Evolutionary conservation across 2,797 vertebrate species (phyloP), one percentile per base, ranked within the genome.

Genomic region (Emydoidea blandingii): DNA sequence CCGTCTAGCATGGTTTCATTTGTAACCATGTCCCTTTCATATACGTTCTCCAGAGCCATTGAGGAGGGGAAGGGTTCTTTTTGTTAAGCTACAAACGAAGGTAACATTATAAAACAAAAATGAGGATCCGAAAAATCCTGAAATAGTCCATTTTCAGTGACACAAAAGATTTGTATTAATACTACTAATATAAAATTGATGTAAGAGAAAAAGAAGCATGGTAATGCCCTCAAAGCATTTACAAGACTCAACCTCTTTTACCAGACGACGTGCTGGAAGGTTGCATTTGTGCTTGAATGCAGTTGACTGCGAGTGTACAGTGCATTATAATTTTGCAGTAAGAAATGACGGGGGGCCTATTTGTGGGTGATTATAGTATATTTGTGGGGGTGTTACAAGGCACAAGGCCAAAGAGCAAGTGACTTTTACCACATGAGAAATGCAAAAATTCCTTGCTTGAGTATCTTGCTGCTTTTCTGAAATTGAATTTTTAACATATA

Each of bases 81-180:
- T n/a, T 79, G 84, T 91, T 90, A 89, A 90, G 23, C 12, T 47
- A 37, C 52, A 29, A 74, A 62, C 11, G 56, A 88, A 29, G 4
- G 62, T 57, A 88, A 82, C 65, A 78, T 29, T 41, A 62, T 57
- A 95, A 92, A 96, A 94, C 37, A 91, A 86, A 86, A 89, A 52
- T 14, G 4, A 89, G 3, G 23, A 15, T 81, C 78, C 44, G 79
- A 47, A 94, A 94, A 88, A 85, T 21, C 11, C 50, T 18, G 29
- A 92, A 87, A 72, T 2, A 4, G 57, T 87, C 41, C 52, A 59
- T 50, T 15, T 62, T 65, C 6, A 11, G 0, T 1, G 57, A 89
- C 44, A 82, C 2, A 47, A 12, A 79, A 34, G 14, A 8, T 44
- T 93, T 85, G 83, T 65, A 81, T 27, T 12, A 7, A n/a, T 53